Evolutionary conservation across 2,888 invertebrate species (phyloP).

Genomic region (Ellobium chinense): DNA sequence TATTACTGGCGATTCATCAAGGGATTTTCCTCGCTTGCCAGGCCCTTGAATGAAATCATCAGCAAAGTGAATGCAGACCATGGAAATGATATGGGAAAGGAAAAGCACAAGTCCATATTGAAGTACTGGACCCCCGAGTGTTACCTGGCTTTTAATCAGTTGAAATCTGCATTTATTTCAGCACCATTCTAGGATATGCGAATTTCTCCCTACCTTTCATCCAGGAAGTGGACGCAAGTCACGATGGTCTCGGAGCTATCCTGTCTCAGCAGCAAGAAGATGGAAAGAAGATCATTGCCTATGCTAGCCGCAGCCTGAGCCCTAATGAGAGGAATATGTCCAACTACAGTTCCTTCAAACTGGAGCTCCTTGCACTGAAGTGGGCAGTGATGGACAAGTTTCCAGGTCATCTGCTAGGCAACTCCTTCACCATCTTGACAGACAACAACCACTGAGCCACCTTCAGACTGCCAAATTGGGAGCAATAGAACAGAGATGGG

Average conservation of each 20-base stretch:
- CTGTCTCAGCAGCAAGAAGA: not conserved
- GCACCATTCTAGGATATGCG: slow-evolving; percentile 3
- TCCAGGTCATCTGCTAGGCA: slow-evolving; percentile 42
- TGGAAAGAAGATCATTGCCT: not conserved
- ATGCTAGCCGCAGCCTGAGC: not conserved
- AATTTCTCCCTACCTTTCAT: not conserved
- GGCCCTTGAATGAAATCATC: too few relatives aligned
- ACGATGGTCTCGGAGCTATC: not conserved
- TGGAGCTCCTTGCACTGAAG: slow-evolving; percentile 50
- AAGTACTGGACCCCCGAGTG: too few relatives aligned
- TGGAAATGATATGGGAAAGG: too few relatives aligned
- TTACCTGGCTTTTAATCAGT: too few relatives aligned
- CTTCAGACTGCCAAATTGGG: slow-evolving; percentile 43
- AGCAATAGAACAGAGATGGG: slow-evolving; percentile 49
- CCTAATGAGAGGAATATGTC: not conserved
- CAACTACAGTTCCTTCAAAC: slow-evolving; percentile 49
- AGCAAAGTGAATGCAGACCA: too few relatives aligned
- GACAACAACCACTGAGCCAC: slow-evolving; percentile 48
- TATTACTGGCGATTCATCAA: too few relatives aligned
- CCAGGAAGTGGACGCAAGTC: not conserved
- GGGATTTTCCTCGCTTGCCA: too few relatives aligned
- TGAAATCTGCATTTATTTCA: too few relatives aligned
- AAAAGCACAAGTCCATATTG: too few relatives aligned
- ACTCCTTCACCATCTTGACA: slow-evolving; percentile 41
- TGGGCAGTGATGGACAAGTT: slow-evolving; percentile 53